A percentile compares a stretch with the other conserved stretches of the same genome.
Evolutionary conservation across 2,797 vertebrate genomes (phyloP).

Genomic region (Pempheris klunzingeri): DNA sequence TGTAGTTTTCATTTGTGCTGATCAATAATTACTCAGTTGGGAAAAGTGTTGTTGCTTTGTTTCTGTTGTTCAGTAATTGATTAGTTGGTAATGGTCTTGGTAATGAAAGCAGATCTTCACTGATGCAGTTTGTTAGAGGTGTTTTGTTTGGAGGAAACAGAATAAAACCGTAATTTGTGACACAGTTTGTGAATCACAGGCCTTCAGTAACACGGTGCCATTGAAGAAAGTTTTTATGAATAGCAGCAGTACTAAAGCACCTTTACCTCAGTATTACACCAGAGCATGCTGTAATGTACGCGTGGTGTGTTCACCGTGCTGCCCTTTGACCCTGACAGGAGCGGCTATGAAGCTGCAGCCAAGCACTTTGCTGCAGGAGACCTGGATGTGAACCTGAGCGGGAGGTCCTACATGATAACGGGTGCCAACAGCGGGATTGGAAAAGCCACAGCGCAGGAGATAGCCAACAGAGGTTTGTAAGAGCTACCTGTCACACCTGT

Average conservation of each 20-base stretch:
- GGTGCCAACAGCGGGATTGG: constrained; percentile 89
- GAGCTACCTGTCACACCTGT: not conserved
- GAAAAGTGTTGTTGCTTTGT: too few relatives aligned
- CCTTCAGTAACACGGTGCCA: too few relatives aligned
- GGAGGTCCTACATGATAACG: constrained; percentile 86
- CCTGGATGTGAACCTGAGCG: constrained; percentile 84
- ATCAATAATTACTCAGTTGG: not conserved
- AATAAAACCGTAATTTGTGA: too few relatives aligned
- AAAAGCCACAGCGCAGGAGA: constrained; percentile 85
- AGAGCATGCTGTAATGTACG: too few relatives aligned
- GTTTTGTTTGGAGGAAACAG: not conserved
- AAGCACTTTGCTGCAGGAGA: constrained; percentile 83
- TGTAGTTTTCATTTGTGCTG: not conserved
- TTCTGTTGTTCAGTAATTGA: not conserved
- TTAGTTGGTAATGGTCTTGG: too few relatives aligned
- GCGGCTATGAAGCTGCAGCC: constrained; percentile 86
- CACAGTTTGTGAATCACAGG: too few relatives aligned
- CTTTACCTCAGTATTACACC: not conserved
- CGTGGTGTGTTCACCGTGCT: not conserved
- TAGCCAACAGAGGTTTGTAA: constrained; percentile 84
- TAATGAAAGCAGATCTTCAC: not conserved
- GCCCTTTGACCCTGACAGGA: constrained; percentile 67
- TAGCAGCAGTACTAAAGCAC: too few relatives aligned
- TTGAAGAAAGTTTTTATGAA: too few relatives aligned
- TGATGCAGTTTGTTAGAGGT: not conserved